phyloP scores from a whole-genome alignment of 2,113 vertebrate species.

The Cathartes aura region DNA sequence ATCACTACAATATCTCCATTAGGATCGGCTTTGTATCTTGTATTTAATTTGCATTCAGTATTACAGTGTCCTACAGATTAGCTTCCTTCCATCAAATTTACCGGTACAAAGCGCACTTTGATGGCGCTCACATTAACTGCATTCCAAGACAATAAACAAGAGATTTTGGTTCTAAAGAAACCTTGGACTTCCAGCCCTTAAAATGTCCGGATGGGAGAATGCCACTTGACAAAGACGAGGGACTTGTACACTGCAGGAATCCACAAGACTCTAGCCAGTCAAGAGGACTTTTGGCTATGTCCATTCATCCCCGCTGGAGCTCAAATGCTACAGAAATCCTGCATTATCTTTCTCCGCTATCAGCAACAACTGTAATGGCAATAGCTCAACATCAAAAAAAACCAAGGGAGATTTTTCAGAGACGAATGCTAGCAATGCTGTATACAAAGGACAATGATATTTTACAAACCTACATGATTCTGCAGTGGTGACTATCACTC shows the following conservation, averaged over 20 bases:
- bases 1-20: neutral
- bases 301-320: conserved; percentile 19
- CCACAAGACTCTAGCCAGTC: neutral
- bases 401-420: conserved; percentile 46
- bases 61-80: neutral
- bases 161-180: neutral
- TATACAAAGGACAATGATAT: conserved; percentile 63
- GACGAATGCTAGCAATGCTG: conserved; percentile 20
- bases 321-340: neutral
- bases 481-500: conserved; percentile 46
- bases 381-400: conserved; percentile 61
- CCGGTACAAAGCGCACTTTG: neutral
- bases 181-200: neutral
- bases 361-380: conserved; percentile 24
- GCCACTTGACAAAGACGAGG: neutral
- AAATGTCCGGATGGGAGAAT: neutral
- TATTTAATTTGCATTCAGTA: neutral
- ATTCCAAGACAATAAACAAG: neutral
- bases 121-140: neutral
- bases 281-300: neutral
- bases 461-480: conserved; percentile 56
- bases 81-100: neutral
- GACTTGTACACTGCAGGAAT: neutral
- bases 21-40: neutral
- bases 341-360: conserved; percentile 38